Percentiles rank a stretch among this genome's conserved stretches.
Evolutionary conservation across 2,113 vertebrate genomes (phyloP).

Genomic region (Oenanthe melanoleuca): DNA sequence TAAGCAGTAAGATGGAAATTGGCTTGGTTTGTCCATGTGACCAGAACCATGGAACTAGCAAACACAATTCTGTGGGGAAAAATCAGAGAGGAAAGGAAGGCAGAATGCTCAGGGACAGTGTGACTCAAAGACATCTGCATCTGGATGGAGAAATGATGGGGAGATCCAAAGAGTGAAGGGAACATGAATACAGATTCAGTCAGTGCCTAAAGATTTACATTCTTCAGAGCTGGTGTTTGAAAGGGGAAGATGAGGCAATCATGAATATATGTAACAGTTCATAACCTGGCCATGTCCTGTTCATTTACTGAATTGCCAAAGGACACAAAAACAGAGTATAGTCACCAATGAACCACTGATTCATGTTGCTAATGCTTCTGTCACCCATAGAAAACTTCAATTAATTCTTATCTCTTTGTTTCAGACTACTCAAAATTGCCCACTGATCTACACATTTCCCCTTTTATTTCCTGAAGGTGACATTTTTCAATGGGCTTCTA

Average conservation of each 20-base stretch:
- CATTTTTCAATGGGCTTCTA: not conserved
- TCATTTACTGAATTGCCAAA: not conserved
- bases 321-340: not conserved
- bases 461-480: slow-evolving; percentile 3
- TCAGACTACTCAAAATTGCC: not conserved
- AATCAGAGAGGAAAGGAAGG: not conserved
- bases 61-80: slow-evolving; percentile 20
- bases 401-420: not conserved
- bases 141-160: not conserved
- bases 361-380: not conserved
- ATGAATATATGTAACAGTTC: not conserved
- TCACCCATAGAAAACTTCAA: not conserved
- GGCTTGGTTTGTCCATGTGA: slow-evolving; percentile 1
- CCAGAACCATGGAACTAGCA: not conserved
- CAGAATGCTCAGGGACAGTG: not conserved
- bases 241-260: not conserved
- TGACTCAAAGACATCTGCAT: not conserved
- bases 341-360: not conserved
- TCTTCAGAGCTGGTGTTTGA: not conserved
- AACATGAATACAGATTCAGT: not conserved
- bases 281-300: not conserved
- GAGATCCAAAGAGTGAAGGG: not conserved
- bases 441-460: not conserved
- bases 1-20: slow-evolving; percentile 38
- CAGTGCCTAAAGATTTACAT: not conserved